phyloP scores from a whole-genome alignment of 1,140 invertebrate genomes.

The Drosophila funebris region DNA sequence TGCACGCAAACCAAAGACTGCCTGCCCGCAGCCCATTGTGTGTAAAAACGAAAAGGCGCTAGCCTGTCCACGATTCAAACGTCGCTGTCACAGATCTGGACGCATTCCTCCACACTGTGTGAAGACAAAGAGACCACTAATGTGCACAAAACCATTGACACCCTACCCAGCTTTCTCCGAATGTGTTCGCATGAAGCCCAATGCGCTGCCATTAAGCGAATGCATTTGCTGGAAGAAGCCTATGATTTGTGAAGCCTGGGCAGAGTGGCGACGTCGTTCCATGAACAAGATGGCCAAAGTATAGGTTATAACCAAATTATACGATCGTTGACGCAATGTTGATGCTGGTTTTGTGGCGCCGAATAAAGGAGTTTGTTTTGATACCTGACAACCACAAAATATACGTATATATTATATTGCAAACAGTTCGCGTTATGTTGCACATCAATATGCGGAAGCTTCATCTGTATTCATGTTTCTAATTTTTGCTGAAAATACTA shows the following conservation, averaged over 20 bases:
- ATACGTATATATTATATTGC: not conserved
- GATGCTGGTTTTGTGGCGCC: not conserved
- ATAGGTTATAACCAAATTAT: not conserved
- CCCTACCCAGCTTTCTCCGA: conserved; percentile 63
- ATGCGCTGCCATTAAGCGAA: conserved; percentile 25
- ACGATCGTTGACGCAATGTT: not conserved
- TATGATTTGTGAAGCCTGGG: conserved; percentile 58
- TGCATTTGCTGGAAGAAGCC: conserved; percentile 49
- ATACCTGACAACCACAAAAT: too few relatives aligned
- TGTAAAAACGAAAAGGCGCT: not conserved
- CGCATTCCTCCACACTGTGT: conserved; percentile 45
- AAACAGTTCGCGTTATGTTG: too few relatives aligned
- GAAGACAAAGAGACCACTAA: not conserved
- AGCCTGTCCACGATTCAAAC: conserved; percentile 12
- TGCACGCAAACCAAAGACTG: conserved; percentile 37
- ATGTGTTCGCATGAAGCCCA: conserved; percentile 19
- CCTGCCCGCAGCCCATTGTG: conserved; percentile 17
- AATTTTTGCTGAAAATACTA: too few relatives aligned
- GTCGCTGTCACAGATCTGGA: conserved; percentile 48
- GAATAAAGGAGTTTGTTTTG: not conserved
- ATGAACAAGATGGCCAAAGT: conserved; percentile 6
- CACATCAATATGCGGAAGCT: too few relatives aligned
- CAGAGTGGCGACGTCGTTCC: conserved; percentile 21
- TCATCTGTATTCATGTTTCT: not conserved
- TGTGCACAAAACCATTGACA: conserved; percentile 52